Evolutionary conservation across 2,113 vertebrate genomes (phyloP).

Genomic region (Bos javanicus): DNA sequence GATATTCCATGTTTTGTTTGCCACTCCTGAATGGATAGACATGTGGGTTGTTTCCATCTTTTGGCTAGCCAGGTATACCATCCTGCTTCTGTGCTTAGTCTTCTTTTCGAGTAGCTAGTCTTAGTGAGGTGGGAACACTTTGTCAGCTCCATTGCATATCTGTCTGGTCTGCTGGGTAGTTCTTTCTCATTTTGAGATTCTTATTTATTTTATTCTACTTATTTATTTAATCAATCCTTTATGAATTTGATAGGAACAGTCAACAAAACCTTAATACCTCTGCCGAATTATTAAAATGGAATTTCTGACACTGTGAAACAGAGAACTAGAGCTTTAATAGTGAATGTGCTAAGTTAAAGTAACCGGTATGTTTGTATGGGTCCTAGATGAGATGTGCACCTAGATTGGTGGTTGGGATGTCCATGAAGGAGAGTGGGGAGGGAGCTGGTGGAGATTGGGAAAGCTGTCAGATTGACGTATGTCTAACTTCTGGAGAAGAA

Average conservation of each 20-base stretch:
- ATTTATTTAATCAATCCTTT: background rate
- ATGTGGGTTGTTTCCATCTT: background rate
- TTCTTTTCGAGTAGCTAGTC: background rate
- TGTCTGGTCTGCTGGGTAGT: background rate
- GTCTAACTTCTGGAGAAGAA: background rate
- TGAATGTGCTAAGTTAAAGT: background rate
- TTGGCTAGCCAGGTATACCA: background rate
- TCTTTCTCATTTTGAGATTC: background rate
- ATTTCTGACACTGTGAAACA: background rate
- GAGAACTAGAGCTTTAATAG: background rate
- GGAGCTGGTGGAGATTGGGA: background rate
- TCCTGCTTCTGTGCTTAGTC: background rate
- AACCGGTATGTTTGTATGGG: background rate
- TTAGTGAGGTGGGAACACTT: background rate
- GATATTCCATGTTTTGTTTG: too few relatives aligned
- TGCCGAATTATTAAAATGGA: background rate
- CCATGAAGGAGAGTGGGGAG: background rate
- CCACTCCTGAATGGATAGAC: background rate
- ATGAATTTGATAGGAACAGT: background rate
- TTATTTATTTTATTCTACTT: background rate
- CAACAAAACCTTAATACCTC: background rate
- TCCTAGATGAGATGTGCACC: background rate
- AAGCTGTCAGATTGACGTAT: background rate
- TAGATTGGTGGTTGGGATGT: background rate
- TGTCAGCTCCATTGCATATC: background rate